Base-by-base conservation (phyloP, 2,797 vertebrate genomes). In the Danio jaintianensis region DNA sequence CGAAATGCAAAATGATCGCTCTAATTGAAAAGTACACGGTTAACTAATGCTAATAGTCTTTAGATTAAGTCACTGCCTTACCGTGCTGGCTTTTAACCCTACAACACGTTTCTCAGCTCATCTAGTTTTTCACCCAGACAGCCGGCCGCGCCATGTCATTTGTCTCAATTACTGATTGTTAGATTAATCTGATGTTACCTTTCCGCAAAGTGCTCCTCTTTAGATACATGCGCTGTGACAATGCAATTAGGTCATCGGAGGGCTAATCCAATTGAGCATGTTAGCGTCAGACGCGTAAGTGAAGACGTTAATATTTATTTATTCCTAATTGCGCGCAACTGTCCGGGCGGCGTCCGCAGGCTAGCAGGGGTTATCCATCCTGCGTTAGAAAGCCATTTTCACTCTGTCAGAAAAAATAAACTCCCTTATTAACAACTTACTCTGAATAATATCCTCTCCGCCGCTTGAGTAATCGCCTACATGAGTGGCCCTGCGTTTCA, bases 91-190 rank as follows among this genome's bases (percentile, higher is more conserved):
- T 85, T 83, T 85, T 86, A 89, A 88, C 86, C 85, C 67, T 66
- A 62, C 84, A 80, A 82, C 82, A 75, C 84, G 10, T 79, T 82
- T 79, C 81, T 73, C 78, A 79, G 79, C 84, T 87, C 80, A 82
- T 86, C 87, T 79, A 81, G 76, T 80, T 86, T 85, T 86, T 86
- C 85, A 80, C 80, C 10, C 71, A 84, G 86, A 89, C 88, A 86
- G 79, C 84, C 69, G 43, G 81, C 67, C 20, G 22, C 43, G 38
- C 66, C 59, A 15, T 75, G 78, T 87, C 86, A 83, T 90, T 90
- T 89, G 84, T 90, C 87, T 89, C 87, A 87, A 87, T 90, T 89
- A 89, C 86, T 83, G 85, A 86, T 85, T 85, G 84, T 63, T 80
- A 82, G 83, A 88, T 86, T 87, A 85, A 88, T 88, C 82, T 83